A percentile compares a stretch with the other conserved stretches of the same genome.
These are phyloP conservation scores for Anseranas semipalmata DNA, from an alignment of 2,113 vertebrate genomes.

Conservation along the genomic window DNA sequence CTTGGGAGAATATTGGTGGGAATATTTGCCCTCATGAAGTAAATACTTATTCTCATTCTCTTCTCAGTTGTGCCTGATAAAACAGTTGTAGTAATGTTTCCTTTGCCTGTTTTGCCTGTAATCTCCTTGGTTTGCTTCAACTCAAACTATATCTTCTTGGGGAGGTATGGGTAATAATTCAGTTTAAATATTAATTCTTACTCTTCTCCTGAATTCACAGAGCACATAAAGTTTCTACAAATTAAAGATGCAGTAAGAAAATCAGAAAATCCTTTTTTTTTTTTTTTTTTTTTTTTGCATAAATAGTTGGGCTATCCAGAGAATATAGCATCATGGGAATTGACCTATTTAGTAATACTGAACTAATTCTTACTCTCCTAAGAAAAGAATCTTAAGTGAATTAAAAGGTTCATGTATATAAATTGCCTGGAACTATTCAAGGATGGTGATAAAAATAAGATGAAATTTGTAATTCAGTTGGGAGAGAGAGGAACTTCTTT, in stretches of 20 bases:
- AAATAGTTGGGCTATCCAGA: not conserved
- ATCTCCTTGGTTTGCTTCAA: not conserved
- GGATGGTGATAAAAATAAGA: slow-evolving; percentile 1
- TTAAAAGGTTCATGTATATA: slow-evolving; percentile 19
- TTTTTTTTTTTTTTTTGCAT: not conserved
- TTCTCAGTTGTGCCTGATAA: not conserved
- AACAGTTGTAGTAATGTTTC: not conserved
- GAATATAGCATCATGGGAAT: not conserved
- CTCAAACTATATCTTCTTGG: not conserved
- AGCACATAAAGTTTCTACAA: not conserved
- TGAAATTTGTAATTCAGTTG: not conserved
- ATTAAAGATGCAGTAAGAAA: not conserved
- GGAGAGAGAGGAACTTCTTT: not conserved
- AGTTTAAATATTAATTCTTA: not conserved
- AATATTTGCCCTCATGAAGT: not conserved
- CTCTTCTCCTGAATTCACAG: not conserved
- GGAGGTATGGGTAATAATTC: not conserved
- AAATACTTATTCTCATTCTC: not conserved
- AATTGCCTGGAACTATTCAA: not conserved
- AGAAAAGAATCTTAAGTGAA: slow-evolving; percentile 26
- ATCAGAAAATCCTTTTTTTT: not conserved
- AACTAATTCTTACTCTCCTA: not conserved
- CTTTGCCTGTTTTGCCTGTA: not conserved
- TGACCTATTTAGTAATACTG: slow-evolving; percentile 26
- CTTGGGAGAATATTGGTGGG: not conserved